Conservation (phyloP, 2,888 invertebrate genomes). For the Oxycera nigricornis region DNA sequence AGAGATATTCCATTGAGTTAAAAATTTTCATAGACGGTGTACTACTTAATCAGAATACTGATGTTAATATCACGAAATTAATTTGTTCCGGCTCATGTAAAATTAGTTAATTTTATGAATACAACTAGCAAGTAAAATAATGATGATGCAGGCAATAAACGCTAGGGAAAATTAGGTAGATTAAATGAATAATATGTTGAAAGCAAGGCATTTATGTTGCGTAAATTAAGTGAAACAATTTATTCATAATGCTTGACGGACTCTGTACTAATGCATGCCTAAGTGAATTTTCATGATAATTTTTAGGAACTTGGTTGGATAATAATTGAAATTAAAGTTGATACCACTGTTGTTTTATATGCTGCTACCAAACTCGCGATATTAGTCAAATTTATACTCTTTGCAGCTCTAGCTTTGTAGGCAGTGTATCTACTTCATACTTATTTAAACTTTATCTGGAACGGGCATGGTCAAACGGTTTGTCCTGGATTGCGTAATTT, state of each 20-base stretch:
- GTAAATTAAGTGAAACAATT: conserved; percentile 31
- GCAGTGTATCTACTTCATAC: background rate
- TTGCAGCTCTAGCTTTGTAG: too few relatives aligned
- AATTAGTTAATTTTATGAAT: conserved; percentile 26
- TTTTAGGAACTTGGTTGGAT: too few relatives aligned
- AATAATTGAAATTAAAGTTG: too few relatives aligned
- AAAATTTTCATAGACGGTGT: too few relatives aligned
- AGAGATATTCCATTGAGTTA: too few relatives aligned
- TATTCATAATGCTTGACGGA: conserved; percentile 6
- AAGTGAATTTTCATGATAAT: too few relatives aligned
- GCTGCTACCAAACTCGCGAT: too few relatives aligned
- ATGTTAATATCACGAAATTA: conserved; percentile 24
- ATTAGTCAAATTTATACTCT: too few relatives aligned
- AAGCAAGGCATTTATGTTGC: conserved; percentile 21
- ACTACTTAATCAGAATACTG: too few relatives aligned
- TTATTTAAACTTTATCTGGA: background rate
- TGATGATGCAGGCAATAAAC: conserved; percentile 19
- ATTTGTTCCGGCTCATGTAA: conserved; percentile 22
- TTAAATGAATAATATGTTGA: conserved; percentile 30
- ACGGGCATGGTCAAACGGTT: conserved; percentile 47
- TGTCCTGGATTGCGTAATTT: conserved; percentile 62
- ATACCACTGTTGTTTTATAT: too few relatives aligned
- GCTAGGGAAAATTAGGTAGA: conserved; percentile 28
- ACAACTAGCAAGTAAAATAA: conserved; percentile 31
- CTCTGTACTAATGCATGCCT: background rate